Evolutionary conservation across 92 coral and sea anemone species (phyloP).

Genomic region (Meandrina meandrites): DNA sequence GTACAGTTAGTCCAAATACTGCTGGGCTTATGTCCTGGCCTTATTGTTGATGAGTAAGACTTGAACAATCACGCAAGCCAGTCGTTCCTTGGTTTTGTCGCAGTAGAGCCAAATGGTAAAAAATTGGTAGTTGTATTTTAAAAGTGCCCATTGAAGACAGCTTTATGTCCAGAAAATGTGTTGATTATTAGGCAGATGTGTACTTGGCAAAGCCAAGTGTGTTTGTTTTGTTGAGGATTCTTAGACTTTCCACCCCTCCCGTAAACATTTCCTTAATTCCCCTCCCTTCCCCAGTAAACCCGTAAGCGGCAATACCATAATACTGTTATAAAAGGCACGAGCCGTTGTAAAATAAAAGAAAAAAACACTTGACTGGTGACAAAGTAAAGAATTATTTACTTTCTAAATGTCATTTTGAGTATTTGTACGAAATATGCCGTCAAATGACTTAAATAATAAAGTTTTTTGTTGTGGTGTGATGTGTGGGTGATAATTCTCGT

Average conservation of each 20-base stretch:
- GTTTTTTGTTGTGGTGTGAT: conserved; percentile 40
- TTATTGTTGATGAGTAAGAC: conserved; percentile 14
- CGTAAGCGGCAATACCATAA: background rate
- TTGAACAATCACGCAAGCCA: background rate
- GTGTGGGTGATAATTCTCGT: background rate
- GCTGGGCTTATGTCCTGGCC: background rate
- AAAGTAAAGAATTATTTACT: conserved; percentile 40
- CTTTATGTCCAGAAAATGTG: background rate
- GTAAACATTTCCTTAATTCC: background rate
- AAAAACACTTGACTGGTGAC: conserved; percentile 11
- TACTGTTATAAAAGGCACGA: conserved; percentile 14
- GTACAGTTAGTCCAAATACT: background rate
- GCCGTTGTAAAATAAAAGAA: conserved; percentile 36
- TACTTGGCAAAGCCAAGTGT: conserved; percentile 40
- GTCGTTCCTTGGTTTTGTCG: conserved; percentile 2
- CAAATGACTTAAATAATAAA: conserved; percentile 41
- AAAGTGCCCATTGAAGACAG: conserved; percentile 13
- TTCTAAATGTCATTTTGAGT: conserved; percentile 45
- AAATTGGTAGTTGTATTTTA: conserved; percentile 16
- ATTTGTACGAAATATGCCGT: conserved; percentile 48
- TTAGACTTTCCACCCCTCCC: background rate
- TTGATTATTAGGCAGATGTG: background rate
- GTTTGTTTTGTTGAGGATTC: conserved; percentile 5
- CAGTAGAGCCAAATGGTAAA: background rate
- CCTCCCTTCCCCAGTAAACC: background rate